These are phyloP conservation scores for Himalopsyche tibetana DNA, from an alignment of 2,888 invertebrate species.

Conservation along the genomic window DNA sequence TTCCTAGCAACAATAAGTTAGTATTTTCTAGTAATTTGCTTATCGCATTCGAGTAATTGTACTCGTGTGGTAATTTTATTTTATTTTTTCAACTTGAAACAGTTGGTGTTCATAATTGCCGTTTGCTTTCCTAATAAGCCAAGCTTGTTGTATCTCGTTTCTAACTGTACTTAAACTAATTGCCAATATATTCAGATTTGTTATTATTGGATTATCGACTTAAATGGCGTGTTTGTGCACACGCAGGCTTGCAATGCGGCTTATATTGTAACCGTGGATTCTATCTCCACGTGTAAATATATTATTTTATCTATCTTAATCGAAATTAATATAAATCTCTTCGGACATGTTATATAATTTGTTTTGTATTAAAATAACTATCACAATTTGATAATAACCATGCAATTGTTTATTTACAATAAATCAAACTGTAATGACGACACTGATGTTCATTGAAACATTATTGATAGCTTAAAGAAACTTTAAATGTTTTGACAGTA, in stretches of 20 bases:
- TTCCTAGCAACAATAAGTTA: neutral
- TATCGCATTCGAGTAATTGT: conserved; percentile 21
- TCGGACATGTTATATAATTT: too few relatives aligned
- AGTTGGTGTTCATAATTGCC: conserved; percentile 16
- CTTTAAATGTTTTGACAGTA: too few relatives aligned
- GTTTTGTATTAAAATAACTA: too few relatives aligned
- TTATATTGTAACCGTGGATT: neutral
- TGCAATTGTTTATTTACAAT: too few relatives aligned
- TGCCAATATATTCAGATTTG: conserved; percentile 44
- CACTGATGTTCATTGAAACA: too few relatives aligned
- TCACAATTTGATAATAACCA: too few relatives aligned
- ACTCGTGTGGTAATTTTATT: neutral
- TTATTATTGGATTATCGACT: neutral
- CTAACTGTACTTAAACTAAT: conserved; percentile 38
- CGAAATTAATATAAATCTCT: too few relatives aligned
- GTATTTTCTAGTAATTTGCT: neutral
- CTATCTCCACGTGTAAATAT: neutral
- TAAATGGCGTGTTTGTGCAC: neutral
- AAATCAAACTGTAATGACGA: too few relatives aligned
- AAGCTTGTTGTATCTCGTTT: neutral
- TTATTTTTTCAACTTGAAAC: conserved; percentile 6
- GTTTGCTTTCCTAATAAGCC: conserved; percentile 29
- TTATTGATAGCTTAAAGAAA: too few relatives aligned
- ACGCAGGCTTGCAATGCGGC: neutral
- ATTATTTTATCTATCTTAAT: neutral